Evolutionary conservation across 1,140 invertebrate genomes (phyloP), one percentile per base, ranked within the genome.

Genomic region (Drosophila albomicans): DNA sequence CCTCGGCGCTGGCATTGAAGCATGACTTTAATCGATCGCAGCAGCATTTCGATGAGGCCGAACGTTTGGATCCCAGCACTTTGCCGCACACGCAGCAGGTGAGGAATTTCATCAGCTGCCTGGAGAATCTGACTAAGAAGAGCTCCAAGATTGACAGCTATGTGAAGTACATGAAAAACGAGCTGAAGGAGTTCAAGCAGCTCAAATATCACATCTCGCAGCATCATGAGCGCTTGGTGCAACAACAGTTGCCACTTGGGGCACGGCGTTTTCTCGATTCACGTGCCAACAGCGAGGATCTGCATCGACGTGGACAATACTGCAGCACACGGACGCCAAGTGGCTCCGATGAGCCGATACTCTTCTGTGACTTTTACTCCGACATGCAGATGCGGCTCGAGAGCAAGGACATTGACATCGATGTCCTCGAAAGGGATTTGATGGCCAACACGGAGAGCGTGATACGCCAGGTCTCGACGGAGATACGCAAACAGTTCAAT

Each of bases 1-100:
- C 95, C 11, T 96, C 96, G 85, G 95, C 96, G 52, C 95, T 96
- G 92, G 95, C 95, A 54, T 93, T 95, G 75, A 91, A 95, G 15
- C 94, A 94, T 2, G 94, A 95, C 48, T 95, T 94, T 61, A 95
- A 95, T 90, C 93, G 94, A 25, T 94, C 94, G 0, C 81, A 94
- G 45, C 91, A 93, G 25, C 94, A 95, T 91, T 96, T 96, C 92
- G 95, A 96, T 72, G 96, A 96, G 92, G 95, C 95, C 45, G 92
- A 96, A 62, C 95, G 94, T 76, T 91, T 97, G 51, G 93, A 95
- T 75, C 94, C 95, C 6, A 93, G 94, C 45, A 89, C 88, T 0
- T 45, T 81, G 57, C 77, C 85, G n/a, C 78, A 81, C 11, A 89
- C 91, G 1, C 75, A 84, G 35, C 88, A 82, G 62, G 79, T 93